Percentiles rank a stretch among this genome's conserved stretches.
phyloP scores from a whole-genome alignment of 1,140 invertebrate species.

The Magallana gigas region DNA sequence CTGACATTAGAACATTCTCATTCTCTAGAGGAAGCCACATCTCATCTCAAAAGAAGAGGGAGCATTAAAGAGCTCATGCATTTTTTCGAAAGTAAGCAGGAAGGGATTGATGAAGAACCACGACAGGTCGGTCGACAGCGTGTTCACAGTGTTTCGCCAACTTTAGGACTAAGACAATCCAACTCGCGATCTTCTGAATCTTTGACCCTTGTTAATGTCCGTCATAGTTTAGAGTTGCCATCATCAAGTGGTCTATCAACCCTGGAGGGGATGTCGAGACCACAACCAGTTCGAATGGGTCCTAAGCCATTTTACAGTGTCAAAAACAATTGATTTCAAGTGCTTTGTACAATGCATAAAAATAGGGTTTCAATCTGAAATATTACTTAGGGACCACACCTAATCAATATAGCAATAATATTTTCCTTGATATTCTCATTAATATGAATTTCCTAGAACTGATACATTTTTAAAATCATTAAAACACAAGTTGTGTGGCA shows the following conservation, averaged over 20 bases:
- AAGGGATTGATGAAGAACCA: constrained; percentile 51
- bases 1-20: constrained; percentile 4
- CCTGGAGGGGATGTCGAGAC: constrained; percentile 56
- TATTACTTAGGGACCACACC: not conserved
- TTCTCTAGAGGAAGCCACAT: constrained; percentile 40
- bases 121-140: constrained; percentile 45
- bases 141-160: constrained; percentile 58
- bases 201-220: constrained; percentile 50
- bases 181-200: constrained; percentile 37
- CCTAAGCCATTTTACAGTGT: constrained; percentile 76
- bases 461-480: too few species aligned
- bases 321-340: constrained; percentile 54
- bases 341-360: not conserved
- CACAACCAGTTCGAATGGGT: constrained; percentile 69
- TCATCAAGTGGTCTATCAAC: constrained; percentile 42
- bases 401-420: too few species aligned
- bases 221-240: constrained; percentile 71
- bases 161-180: constrained; percentile 39
- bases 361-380: not conserved
- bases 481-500: not conserved
- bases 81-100: constrained; percentile 69
- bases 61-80: constrained; percentile 75
- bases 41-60: constrained; percentile 65
- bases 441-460: too few species aligned
- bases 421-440: too few species aligned